Conservation (phyloP, 2,888 invertebrate species). For the Meganola albula region DNA sequence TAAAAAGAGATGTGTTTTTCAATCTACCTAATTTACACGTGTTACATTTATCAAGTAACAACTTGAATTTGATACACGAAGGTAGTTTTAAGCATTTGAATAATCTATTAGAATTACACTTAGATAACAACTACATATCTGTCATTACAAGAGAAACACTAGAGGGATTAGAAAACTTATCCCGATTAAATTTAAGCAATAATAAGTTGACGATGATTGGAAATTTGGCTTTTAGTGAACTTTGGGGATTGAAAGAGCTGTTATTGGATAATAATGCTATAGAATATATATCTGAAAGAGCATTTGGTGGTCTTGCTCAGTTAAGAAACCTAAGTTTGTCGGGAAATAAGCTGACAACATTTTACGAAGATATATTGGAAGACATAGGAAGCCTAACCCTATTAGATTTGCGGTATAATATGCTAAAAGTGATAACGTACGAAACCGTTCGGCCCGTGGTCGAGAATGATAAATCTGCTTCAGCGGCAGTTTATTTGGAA, state of each 20-base stretch:
- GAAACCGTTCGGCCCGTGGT: slow-evolving; percentile 85
- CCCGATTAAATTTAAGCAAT: slow-evolving; percentile 83
- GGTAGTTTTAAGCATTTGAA: slow-evolving; percentile 87
- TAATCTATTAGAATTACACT: slow-evolving; percentile 86
- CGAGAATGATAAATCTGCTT: slow-evolving; percentile 84
- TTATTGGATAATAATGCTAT: slow-evolving; percentile 83
- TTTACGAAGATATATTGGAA: slow-evolving; percentile 84
- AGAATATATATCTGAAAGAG: slow-evolving; percentile 84
- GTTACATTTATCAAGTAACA: slow-evolving; percentile 90
- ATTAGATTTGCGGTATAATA: slow-evolving; percentile 87
- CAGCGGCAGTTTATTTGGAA: slow-evolving; percentile 84
- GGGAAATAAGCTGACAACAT: slow-evolving; percentile 83
- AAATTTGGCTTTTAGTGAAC: slow-evolving; percentile 86
- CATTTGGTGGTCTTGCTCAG: slow-evolving; percentile 85
- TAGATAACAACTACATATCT: slow-evolving; percentile 86
- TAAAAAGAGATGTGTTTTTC: slow-evolving; percentile 85
- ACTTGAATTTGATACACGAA: slow-evolving; percentile 89
- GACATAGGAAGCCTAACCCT: slow-evolving; percentile 83
- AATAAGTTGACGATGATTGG: slow-evolving; percentile 88
- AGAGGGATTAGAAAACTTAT: slow-evolving; percentile 83
- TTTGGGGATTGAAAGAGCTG: slow-evolving; percentile 83
- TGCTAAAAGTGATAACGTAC: slow-evolving; percentile 84
- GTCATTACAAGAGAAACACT: slow-evolving; percentile 87
- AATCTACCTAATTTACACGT: slow-evolving; percentile 84
- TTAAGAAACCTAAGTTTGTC: slow-evolving; percentile 83